phyloP scores from a whole-genome alignment of 2,888 invertebrate species.

The Crepidodera aurea region DNA sequence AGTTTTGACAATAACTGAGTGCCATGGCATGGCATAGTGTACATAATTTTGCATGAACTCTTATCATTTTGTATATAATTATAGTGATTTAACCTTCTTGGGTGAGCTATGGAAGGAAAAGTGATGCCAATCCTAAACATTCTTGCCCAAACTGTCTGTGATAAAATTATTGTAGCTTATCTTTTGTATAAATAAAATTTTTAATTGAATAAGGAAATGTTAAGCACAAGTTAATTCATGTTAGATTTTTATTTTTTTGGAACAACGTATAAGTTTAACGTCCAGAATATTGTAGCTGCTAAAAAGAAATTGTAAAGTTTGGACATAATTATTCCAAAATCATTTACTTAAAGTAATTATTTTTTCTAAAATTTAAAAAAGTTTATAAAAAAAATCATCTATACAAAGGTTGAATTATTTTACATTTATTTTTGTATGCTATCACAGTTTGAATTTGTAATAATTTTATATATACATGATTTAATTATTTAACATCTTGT shows the following conservation, averaged over 20 bases:
- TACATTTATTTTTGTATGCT: too few relatives aligned
- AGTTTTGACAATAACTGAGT: constrained; percentile 55
- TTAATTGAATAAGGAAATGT: constrained; percentile 38
- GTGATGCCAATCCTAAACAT: constrained; percentile 53
- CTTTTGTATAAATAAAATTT: constrained; percentile 39
- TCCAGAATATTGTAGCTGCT: background rate
- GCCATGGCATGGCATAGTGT: constrained; percentile 55
- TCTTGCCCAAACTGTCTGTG: constrained; percentile 61
- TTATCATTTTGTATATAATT: constrained; percentile 47
- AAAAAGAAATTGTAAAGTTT: background rate
- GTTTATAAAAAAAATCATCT: too few relatives aligned
- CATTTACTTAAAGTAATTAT: too few relatives aligned
- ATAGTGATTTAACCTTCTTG: constrained; percentile 44
- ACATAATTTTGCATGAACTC: constrained; percentile 49
- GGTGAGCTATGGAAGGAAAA: constrained; percentile 48
- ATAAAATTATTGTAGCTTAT: constrained; percentile 53
- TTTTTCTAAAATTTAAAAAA: too few relatives aligned
- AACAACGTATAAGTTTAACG: background rate
- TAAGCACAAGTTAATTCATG: constrained; percentile 44
- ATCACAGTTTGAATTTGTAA: too few relatives aligned
- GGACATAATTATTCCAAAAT: background rate
- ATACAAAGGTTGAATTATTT: too few relatives aligned
- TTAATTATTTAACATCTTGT: too few relatives aligned
- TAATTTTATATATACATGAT: too few relatives aligned
- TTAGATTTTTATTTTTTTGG: constrained; percentile 39